Percentiles rank a stretch among this genome's conserved stretches.
Evolutionary conservation across 2,888 invertebrate genomes (phyloP).

Genomic region (Orgyia antiqua): DNA sequence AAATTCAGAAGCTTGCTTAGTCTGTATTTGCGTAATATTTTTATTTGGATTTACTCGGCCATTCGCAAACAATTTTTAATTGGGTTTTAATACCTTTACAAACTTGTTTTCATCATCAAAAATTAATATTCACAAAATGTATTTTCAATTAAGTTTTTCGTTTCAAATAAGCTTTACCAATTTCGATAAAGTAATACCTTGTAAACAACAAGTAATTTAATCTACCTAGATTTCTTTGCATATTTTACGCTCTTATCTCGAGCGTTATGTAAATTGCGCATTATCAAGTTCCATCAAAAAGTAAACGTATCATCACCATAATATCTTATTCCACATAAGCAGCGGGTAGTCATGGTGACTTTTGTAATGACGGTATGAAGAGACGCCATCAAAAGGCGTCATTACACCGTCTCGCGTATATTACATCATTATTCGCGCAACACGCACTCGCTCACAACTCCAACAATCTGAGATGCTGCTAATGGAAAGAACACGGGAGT

Average conservation of each 20-base stretch:
- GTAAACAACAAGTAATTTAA: conserved; percentile 8
- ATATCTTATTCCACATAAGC: conserved; percentile 50
- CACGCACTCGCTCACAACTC: conserved; percentile 47
- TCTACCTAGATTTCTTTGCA: conserved; percentile 13
- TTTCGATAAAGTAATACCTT: background rate
- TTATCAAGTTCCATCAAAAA: conserved; percentile 37
- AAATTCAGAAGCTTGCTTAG: conserved; percentile 68
- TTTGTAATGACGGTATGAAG: conserved; percentile 53
- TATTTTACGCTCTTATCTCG: conserved; percentile 11
- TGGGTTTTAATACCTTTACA: conserved; percentile 62
- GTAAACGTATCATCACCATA: conserved; percentile 44
- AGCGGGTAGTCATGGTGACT: conserved; percentile 55
- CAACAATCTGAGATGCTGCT: conserved; percentile 68
- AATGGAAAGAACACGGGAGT: conserved; percentile 69
- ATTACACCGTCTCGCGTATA: conserved; percentile 59
- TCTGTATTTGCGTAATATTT: conserved; percentile 65
- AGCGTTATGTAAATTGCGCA: conserved; percentile 18
- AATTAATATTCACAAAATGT: conserved; percentile 39
- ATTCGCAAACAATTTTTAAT: conserved; percentile 74
- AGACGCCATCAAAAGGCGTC: conserved; percentile 57
- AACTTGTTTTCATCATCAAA: conserved; percentile 51
- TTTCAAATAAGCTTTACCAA: background rate
- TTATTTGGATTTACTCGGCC: conserved; percentile 61
- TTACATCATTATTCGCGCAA: conserved; percentile 60
- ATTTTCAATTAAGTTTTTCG: conserved; percentile 15